Conservation (phyloP, 2,797 vertebrate species). For the Urosaurus nigricauda region DNA sequence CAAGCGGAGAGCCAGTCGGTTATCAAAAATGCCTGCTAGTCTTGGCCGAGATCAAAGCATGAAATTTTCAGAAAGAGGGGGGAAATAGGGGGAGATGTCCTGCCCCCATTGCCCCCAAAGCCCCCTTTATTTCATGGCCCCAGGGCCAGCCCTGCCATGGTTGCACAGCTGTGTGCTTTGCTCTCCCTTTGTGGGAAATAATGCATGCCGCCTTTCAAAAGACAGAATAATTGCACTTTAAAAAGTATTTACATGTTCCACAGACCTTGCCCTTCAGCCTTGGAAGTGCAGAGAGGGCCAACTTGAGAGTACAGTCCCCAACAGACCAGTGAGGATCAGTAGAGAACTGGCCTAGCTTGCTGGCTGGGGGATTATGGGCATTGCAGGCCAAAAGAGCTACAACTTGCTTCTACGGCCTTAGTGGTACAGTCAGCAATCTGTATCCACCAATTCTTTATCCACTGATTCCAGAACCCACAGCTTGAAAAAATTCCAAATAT, state of each 20-base stretch:
- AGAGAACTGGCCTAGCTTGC: neutral
- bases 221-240: slow-evolving; percentile 32
- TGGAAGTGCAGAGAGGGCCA: neutral
- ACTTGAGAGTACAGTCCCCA: neutral
- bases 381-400: too few relatives aligned
- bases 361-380: too few relatives aligned
- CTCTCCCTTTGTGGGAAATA: slow-evolving; percentile 15
- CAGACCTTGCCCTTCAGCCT: neutral
- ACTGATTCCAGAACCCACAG: too few relatives aligned
- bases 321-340: neutral
- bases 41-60: slow-evolving; percentile 1
- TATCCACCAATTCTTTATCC: too few relatives aligned
- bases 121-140: neutral
- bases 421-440: too few relatives aligned
- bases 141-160: neutral
- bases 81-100: neutral
- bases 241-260: slow-evolving; percentile 38
- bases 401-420: neutral
- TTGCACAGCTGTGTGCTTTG: neutral
- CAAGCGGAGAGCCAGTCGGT: neutral
- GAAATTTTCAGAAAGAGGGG: too few relatives aligned
- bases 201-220: neutral
- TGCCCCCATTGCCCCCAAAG: neutral
- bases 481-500: too few relatives aligned
- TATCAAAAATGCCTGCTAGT: slow-evolving; percentile 13